Percentiles rank a stretch among this genome's conserved stretches.
phyloP scores from a whole-genome alignment of 2,113 vertebrate species.

The Eulemur rufifrons region DNA sequence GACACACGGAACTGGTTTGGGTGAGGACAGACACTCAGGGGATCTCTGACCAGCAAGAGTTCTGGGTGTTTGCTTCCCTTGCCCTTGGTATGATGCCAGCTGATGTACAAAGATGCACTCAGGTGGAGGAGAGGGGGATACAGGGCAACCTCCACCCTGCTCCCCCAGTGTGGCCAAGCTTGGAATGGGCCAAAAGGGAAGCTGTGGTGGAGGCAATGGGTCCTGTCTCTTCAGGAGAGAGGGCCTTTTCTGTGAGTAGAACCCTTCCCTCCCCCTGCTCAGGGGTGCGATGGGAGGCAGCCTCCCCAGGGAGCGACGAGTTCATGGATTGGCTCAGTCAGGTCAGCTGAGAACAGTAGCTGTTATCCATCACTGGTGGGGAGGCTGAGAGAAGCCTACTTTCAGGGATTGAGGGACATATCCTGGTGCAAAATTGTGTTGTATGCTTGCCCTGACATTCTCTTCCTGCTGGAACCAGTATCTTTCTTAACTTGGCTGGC shows the following conservation, averaged over 20 bases:
- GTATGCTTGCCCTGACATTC: neutral
- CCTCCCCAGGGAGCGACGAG: neutral
- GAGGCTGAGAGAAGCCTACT: neutral
- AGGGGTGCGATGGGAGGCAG: neutral
- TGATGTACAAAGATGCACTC: neutral
- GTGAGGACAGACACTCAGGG: slow-evolving; percentile 58
- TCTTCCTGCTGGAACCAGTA: neutral
- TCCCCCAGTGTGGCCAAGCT: neutral
- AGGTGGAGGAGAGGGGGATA: neutral
- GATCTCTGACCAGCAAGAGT: slow-evolving; percentile 71
- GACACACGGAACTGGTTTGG: slow-evolving; percentile 23
- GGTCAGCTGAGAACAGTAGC: neutral
- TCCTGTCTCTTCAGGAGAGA: neutral
- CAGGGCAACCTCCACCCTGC: neutral
- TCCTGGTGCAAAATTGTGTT: neutral
- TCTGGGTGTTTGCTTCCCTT: slow-evolving; percentile 41
- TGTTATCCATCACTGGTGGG: neutral
- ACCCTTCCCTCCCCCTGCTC: neutral
- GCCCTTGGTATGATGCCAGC: neutral
- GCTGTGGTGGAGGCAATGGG: neutral
- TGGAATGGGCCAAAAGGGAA: neutral
- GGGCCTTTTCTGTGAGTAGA: neutral
- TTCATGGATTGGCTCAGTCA: neutral
- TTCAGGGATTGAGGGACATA: neutral
- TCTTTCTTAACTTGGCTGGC: slow-evolving; percentile 18